A percentile compares a stretch with the other conserved stretches of the same genome.
Conservation (phyloP, 2,797 vertebrate genomes). For the Merluccius polli region DNA sequence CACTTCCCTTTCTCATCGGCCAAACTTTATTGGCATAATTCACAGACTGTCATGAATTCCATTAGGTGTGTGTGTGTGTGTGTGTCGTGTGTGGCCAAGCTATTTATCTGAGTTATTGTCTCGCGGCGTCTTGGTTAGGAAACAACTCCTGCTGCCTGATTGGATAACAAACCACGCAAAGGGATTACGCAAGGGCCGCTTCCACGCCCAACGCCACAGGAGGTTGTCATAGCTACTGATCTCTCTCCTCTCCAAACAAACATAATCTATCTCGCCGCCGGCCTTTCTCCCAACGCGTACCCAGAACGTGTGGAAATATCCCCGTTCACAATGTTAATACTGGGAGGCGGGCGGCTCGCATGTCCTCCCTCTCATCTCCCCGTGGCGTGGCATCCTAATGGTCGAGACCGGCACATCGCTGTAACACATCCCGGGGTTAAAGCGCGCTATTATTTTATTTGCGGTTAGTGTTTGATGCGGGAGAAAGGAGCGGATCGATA, state of each 20-base stretch:
- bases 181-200: not conserved
- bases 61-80: constrained; percentile 23
- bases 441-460: constrained; percentile 2
- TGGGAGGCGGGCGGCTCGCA: not conserved
- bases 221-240: not conserved
- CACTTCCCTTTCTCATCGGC: not conserved
- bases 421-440: not conserved
- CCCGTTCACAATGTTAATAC: not conserved
- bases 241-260: not conserved
- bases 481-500: constrained; percentile 12
- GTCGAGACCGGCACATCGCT: not conserved
- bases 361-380: too few relatives aligned
- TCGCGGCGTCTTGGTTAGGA: not conserved
- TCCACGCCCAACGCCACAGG: not conserved
- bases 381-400: not conserved
- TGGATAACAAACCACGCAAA: not conserved
- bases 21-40: constrained; percentile 45
- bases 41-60: constrained; percentile 49
- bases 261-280: not conserved
- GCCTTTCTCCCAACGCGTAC: not conserved
- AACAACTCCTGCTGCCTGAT: not conserved
- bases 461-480: not conserved
- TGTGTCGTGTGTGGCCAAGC: not conserved
- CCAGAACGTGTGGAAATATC: not conserved
- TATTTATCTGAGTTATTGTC: not conserved